phyloP scores from a whole-genome alignment of 2,113 vertebrate genomes.

The Ptychochromis oligacanthus region DNA sequence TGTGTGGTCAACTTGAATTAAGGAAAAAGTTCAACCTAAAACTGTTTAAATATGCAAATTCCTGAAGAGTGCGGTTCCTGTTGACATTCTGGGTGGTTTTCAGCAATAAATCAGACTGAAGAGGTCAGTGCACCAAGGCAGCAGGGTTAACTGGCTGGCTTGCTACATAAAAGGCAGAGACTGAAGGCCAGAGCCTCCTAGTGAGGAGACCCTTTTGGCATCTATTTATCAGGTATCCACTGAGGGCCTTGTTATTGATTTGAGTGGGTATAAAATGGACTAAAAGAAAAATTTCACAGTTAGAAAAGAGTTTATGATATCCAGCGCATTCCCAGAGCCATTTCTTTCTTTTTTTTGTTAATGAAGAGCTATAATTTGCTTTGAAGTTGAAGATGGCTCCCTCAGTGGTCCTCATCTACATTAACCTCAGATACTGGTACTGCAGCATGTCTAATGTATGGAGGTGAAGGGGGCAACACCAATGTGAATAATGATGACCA shows the following conservation, averaged over 20 bases:
- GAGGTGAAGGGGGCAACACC: neutral
- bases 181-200: slow-evolving; percentile 46
- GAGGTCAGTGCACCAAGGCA: slow-evolving; percentile 14
- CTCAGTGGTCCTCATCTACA: neutral
- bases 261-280: slow-evolving; percentile 35
- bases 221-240: slow-evolving; percentile 53
- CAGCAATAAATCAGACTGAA: slow-evolving; percentile 34
- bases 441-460: neutral
- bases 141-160: slow-evolving; percentile 42
- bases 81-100: slow-evolving; percentile 1
- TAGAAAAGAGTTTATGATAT: slow-evolving; percentile 12
- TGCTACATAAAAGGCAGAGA: slow-evolving; percentile 33
- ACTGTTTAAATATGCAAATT: slow-evolving; percentile 3
- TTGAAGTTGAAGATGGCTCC: slow-evolving; percentile 4
- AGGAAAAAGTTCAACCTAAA: neutral
- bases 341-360: slow-evolving; percentile 1
- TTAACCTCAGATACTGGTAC: neutral
- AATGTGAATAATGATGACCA: neutral
- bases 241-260: slow-evolving; percentile 34
- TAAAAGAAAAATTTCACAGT: slow-evolving; percentile 26
- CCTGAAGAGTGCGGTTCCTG: neutral
- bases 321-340: neutral
- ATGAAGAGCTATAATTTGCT: neutral
- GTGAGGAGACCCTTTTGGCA: slow-evolving; percentile 41
- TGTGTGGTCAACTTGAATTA: neutral